phyloP scores from a whole-genome alignment of 2,113 vertebrate genomes.

The Ophthalmolycus amberensis region DNA sequence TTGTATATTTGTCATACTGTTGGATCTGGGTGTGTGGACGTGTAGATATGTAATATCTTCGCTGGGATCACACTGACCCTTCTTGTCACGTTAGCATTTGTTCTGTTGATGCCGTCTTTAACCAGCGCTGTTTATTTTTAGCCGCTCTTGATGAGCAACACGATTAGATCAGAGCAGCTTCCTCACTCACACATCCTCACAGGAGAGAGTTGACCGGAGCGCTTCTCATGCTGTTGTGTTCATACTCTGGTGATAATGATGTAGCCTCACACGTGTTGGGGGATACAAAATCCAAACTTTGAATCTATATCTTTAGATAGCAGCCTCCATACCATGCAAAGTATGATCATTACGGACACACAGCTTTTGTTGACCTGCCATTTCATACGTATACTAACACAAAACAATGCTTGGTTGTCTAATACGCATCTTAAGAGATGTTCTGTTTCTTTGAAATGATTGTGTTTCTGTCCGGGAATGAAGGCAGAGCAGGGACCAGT shows the following conservation, averaged over 20 bases:
- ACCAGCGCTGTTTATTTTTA: conserved; percentile 40
- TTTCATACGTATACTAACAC: not conserved
- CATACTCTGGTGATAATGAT: conserved; percentile 4
- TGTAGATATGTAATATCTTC: conserved; percentile 78
- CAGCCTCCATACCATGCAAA: not conserved
- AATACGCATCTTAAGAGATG: conserved; percentile 9
- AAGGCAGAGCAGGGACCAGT: conserved; percentile 45
- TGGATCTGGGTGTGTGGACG: conserved; percentile 74
- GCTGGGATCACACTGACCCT: conserved; percentile 73
- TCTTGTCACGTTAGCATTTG: conserved; percentile 56
- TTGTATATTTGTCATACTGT: conserved; percentile 84
- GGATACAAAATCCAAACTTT: conserved; percentile 8
- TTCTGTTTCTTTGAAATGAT: conserved; percentile 21
- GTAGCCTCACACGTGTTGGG: conserved; percentile 5
- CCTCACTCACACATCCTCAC: conserved; percentile 4
- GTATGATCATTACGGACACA: not conserved
- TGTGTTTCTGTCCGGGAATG: conserved; percentile 60
- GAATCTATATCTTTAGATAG: not conserved
- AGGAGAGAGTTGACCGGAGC: not conserved
- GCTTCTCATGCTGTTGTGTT: conserved; percentile 13
- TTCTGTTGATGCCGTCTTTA: conserved; percentile 42
- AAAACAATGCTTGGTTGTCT: not conserved
- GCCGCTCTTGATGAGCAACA: conserved; percentile 29
- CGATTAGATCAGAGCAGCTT: conserved; percentile 18
- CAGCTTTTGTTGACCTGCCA: conserved; percentile 8